Evolutionary conservation across 1,140 invertebrate genomes (phyloP), one percentile per base, ranked within the genome.

Genomic region (Acyrthosiphon pisum): DNA sequence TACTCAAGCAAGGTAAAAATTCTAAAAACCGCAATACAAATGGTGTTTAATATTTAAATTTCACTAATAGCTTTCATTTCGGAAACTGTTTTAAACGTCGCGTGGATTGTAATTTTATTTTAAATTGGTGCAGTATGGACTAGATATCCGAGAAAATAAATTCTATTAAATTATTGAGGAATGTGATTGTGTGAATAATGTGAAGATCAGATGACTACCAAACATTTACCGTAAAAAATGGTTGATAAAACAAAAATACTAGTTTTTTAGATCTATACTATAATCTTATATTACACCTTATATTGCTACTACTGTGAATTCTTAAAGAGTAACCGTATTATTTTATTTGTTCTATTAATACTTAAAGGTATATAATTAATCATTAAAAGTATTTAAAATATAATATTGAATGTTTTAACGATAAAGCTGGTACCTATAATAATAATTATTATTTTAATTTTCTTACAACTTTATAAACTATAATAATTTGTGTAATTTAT

Each of bases 21-120:
- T 30, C n/a, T 50, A 50, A 37, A 22, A 88, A 50, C 86, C 48
- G 6, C 48, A 89, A 48, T n/a, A n/a, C 35, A 37, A 87, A n/a
- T 87, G 84, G 46, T 50, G 14, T 88, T n/a, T n/a, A n/a, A 23
- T 23, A 89, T 89, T 89, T 89, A 53, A 53, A 48, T 35, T 89
- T 89, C 87, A 53, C 87, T 26, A 89, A 89, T 53, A 89, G 35
- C n/a, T 89, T 53, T 53, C 87, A 53, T 89, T 37, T 56, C n/a
- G 35, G 35, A 50, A 89, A 89, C 37, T 53, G 20, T 89, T 87
- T 37, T 41, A 89, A 89, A 53, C 56, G 86, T 20, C 44, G 44
- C 23, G 44, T 48, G 35, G 48, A 35, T 50, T 88, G 30, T 50
- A 35, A 88, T 88, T 87, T 87, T 87, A n/a, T 46, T 87, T 11